A percentile compares a stretch with the other conserved stretches of the same genome.
These are phyloP conservation scores for Paguma larvata DNA, from an alignment of 2,797 vertebrate genomes.

Conservation along the genomic window DNA sequence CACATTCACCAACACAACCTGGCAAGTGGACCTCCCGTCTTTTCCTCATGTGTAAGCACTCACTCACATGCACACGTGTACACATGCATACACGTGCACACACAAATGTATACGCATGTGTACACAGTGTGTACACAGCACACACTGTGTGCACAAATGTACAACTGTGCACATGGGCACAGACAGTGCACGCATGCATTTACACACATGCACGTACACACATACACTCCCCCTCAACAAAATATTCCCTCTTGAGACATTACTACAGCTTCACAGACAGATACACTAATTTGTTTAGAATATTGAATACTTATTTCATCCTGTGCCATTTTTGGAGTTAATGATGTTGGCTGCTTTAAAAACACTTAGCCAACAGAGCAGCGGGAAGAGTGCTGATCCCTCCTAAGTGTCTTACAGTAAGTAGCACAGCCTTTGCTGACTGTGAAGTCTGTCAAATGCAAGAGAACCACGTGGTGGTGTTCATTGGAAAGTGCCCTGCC, in stretches of 20 bases:
- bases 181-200: background rate
- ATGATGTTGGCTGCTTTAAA: background rate
- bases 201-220: background rate
- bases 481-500: background rate
- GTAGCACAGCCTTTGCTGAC: background rate
- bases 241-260: background rate
- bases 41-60: background rate
- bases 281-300: background rate
- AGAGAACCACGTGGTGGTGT: background rate
- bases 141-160: too few relatives aligned
- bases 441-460: background rate
- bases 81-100: background rate
- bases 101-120: too few relatives aligned
- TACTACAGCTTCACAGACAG: background rate
- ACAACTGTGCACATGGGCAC: too few relatives aligned
- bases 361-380: background rate
- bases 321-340: background rate
- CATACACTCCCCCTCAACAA: too few relatives aligned
- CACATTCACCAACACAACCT: background rate
- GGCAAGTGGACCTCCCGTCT: too few relatives aligned
- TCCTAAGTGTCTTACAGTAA: fast-evolving
- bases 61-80: background rate
- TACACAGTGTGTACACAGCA: too few relatives aligned
- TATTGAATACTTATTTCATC: background rate
- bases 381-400: background rate